Evolutionary conservation across 2,113 vertebrate species (phyloP).

Genomic region (Romanogobio albipinnatus): DNA sequence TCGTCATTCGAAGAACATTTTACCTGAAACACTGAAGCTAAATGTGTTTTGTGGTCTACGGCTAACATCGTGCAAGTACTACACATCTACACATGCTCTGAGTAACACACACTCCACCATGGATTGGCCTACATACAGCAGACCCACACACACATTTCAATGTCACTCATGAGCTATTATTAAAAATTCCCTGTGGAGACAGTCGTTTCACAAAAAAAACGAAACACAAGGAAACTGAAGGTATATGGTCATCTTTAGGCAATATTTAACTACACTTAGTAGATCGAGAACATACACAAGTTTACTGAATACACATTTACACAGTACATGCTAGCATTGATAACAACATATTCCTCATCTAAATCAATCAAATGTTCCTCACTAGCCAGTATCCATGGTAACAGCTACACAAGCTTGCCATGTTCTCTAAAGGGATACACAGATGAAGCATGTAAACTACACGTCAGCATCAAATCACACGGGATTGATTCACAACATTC

Average conservation of each 20-base stretch:
- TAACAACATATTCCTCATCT: not conserved
- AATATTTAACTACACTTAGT: not conserved
- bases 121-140: not conserved
- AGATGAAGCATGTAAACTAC: not conserved
- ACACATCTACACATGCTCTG: slow-evolving; percentile 11
- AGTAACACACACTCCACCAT: slow-evolving; percentile 8
- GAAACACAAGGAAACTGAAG: not conserved
- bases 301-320: not conserved
- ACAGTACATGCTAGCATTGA: not conserved
- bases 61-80: not conserved
- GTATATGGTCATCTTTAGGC: not conserved
- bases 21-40: not conserved
- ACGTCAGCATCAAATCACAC: not conserved
- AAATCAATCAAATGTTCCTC: not conserved
- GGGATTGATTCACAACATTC: not conserved
- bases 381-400: slow-evolving; percentile 25
- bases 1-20: not conserved
- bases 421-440: not conserved
- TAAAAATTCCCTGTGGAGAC: slow-evolving; percentile 20
- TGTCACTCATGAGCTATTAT: slow-evolving; percentile 31
- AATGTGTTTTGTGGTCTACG: not conserved
- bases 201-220: not conserved
- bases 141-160: slow-evolving; percentile 19
- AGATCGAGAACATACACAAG: not conserved
- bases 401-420: slow-evolving; percentile 1